Evolutionary conservation across 1,140 invertebrate species (phyloP).

Genomic region (Zeugodacus cucurbitae): DNA sequence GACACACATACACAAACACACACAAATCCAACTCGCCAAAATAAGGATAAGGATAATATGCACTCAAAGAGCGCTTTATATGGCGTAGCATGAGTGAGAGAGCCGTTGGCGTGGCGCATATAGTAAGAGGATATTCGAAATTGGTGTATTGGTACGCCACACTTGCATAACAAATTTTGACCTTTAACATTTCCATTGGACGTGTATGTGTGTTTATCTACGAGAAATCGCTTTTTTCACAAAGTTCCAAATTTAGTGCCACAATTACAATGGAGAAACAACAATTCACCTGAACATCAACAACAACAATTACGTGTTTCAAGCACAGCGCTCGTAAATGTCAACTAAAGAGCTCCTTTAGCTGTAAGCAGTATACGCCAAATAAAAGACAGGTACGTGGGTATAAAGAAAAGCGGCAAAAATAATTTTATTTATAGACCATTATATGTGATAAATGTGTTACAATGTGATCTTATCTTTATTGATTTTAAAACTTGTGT

Average conservation of each 20-base stretch:
- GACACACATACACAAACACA: background rate
- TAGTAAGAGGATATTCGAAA: constrained; percentile 7
- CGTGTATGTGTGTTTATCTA: background rate
- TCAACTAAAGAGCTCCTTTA: background rate
- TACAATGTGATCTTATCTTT: no score
- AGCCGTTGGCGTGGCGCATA: background rate
- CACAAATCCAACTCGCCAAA: background rate
- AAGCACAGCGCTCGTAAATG: background rate
- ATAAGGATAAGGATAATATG: background rate
- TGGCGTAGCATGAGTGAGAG: background rate
- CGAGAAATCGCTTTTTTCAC: background rate
- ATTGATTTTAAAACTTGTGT: no score
- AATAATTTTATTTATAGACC: no score
- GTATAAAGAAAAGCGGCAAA: no score
- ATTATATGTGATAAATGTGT: no score
- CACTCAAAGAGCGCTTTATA: background rate
- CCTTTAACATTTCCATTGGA: background rate
- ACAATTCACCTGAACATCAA: background rate
- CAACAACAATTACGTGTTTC: background rate
- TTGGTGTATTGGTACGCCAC: background rate
- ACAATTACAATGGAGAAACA: background rate
- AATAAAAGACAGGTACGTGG: background rate
- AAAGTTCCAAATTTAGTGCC: background rate
- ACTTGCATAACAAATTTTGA: background rate
- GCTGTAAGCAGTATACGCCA: background rate